phyloP scores from a whole-genome alignment of 2,113 vertebrate genomes.

The Mungos mungo region DNA sequence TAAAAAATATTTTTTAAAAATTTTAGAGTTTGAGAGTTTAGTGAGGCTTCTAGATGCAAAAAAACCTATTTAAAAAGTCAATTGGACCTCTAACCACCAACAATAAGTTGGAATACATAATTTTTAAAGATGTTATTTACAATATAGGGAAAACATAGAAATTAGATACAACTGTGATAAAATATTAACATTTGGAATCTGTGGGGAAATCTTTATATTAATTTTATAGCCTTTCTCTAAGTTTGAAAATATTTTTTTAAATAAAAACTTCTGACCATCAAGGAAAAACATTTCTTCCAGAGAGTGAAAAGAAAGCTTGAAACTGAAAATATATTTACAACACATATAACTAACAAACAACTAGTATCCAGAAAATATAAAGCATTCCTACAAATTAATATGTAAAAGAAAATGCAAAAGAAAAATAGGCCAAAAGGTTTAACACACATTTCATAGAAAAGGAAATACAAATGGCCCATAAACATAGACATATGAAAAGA shows the following conservation, averaged over 20 bases:
- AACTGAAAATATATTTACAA: not conserved
- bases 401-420: not conserved
- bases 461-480: not conserved
- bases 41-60: not conserved
- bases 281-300: not conserved
- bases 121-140: not conserved
- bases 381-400: not conserved
- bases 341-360: not conserved
- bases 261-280: not conserved
- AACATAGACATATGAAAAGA: not conserved
- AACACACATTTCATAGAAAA: not conserved
- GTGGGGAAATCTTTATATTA: not conserved
- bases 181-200: not conserved
- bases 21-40: not conserved
- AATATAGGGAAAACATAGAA: not conserved
- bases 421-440: not conserved
- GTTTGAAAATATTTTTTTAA: conserved; percentile 11
- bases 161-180: not conserved
- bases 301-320: not conserved
- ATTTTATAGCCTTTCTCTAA: not conserved
- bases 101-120: not conserved
- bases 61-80: not conserved
- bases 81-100: not conserved
- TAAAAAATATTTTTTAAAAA: not conserved
- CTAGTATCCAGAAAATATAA: not conserved